These are phyloP conservation scores for Pangasius macronema DNA, from an alignment of 2,797 vertebrate genomes.

Conservation along the genomic window DNA sequence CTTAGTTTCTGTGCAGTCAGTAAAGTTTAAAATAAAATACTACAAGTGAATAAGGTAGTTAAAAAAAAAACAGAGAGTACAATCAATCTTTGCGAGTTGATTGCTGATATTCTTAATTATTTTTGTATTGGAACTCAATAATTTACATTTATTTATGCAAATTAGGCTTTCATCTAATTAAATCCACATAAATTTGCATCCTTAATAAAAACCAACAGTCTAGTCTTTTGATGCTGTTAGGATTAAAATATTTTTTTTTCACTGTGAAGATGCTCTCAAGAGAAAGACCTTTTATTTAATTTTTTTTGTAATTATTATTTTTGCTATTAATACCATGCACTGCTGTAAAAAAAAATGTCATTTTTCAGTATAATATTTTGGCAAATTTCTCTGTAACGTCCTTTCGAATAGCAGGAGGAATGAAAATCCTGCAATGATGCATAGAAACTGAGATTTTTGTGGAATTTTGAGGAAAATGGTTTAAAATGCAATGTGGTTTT, in stretches of 20 bases:
- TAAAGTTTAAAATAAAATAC: slow-evolving; percentile 2
- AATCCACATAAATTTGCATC: slow-evolving; percentile 17
- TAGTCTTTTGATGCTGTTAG: slow-evolving; percentile 18
- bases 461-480: not conserved
- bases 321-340: not conserved
- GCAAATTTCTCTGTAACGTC: not conserved
- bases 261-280: not conserved
- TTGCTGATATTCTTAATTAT: slow-evolving; percentile 12
- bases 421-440: not conserved
- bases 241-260: not conserved
- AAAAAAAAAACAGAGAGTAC: not conserved
- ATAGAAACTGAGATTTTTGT: not conserved
- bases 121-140: not conserved
- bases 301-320: not conserved
- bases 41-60: not conserved
- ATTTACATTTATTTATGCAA: slow-evolving; percentile 20
- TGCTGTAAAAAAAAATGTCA: no score
- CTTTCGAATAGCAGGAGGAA: not conserved
- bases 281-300: not conserved
- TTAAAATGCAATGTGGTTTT: not conserved
- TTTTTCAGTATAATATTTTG: not conserved
- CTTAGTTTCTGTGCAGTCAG: no score
- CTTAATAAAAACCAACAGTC: slow-evolving; percentile 4
- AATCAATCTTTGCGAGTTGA: not conserved
- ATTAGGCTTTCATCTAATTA: not conserved